A percentile compares a stretch with the other conserved stretches of the same genome.
Conservation (phyloP, 1,140 invertebrate genomes). For the Conopomorpha cramerella region DNA sequence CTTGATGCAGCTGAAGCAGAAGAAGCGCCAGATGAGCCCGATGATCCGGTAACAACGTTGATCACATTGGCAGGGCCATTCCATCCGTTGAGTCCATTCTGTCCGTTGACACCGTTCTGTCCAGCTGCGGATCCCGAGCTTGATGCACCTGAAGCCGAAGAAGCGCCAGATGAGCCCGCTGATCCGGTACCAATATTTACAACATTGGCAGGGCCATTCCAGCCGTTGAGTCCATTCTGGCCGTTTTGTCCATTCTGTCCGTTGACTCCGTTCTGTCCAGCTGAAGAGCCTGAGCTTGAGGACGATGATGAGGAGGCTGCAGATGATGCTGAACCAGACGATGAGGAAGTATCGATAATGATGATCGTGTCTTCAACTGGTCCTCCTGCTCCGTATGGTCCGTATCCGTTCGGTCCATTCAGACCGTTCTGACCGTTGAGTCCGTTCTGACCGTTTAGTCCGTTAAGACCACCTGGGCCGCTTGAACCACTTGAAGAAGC, state of each 20-base stretch:
- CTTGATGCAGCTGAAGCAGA: neutral
- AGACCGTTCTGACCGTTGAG: slow-evolving; percentile 3
- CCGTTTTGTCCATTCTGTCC: too few relatives aligned
- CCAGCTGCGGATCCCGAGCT: too few relatives aligned
- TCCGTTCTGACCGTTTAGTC: neutral
- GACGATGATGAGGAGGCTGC: too few relatives aligned
- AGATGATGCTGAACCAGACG: neutral
- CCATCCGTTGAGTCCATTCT: neutral
- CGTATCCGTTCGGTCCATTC: too few relatives aligned
- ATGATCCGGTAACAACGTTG: neutral
- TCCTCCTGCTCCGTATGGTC: too few relatives aligned
- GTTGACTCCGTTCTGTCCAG: neutral
- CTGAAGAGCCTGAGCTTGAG: neutral
- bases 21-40: neutral
- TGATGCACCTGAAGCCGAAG: too few relatives aligned
- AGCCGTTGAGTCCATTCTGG: too few relatives aligned
- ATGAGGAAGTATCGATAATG: neutral
- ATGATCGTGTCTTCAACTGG: neutral
- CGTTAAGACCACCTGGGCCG: too few relatives aligned
- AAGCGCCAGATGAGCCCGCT: too few relatives aligned
- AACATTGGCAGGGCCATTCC: too few relatives aligned
- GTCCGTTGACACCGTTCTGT: neutral
- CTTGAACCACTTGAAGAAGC: too few relatives aligned
- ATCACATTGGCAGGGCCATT: neutral
- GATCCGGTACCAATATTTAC: neutral